phyloP scores from a whole-genome alignment of 2,888 invertebrate genomes.

The Barypeithes pellucidus region DNA sequence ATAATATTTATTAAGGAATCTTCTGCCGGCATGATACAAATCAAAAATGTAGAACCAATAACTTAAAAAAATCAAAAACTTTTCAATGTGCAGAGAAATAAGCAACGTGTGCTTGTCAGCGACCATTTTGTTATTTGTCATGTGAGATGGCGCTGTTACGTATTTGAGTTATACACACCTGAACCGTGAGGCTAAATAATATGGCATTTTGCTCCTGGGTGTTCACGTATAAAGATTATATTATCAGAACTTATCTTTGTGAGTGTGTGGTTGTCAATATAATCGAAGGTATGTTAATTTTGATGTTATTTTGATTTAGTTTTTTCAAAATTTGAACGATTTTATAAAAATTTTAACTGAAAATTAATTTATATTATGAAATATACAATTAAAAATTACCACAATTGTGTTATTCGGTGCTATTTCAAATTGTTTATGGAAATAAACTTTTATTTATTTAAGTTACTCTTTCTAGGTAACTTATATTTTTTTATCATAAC shows the following conservation, averaged over 20 bases:
- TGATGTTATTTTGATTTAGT: constrained; percentile 11
- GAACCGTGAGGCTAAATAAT: constrained; percentile 36
- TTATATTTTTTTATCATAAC: too few relatives aligned
- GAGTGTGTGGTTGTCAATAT: constrained; percentile 37
- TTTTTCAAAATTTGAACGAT: not conserved
- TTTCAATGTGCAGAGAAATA: constrained; percentile 8
- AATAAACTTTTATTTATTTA: too few relatives aligned
- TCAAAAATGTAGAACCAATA: constrained; percentile 15
- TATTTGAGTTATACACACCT: constrained; percentile 41
- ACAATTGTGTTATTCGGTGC: too few relatives aligned
- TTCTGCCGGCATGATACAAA: constrained; percentile 44
- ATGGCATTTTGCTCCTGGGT: constrained; percentile 46
- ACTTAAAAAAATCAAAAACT: constrained; percentile 13
- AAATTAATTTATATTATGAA: not conserved
- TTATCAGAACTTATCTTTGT: constrained; percentile 49
- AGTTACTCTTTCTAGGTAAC: too few relatives aligned
- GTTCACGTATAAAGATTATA: constrained; percentile 41
- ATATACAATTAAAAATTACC: not conserved
- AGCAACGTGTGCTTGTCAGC: constrained; percentile 37
- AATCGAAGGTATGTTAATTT: constrained; percentile 35
- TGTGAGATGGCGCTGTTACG: constrained; percentile 59
- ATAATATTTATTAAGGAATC: constrained; percentile 68
- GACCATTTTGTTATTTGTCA: constrained; percentile 60
- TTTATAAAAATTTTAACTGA: not conserved
- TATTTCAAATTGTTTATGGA: too few relatives aligned